phyloP scores from a whole-genome alignment of 2,113 vertebrate species.

The Petaurus breviceps region DNA sequence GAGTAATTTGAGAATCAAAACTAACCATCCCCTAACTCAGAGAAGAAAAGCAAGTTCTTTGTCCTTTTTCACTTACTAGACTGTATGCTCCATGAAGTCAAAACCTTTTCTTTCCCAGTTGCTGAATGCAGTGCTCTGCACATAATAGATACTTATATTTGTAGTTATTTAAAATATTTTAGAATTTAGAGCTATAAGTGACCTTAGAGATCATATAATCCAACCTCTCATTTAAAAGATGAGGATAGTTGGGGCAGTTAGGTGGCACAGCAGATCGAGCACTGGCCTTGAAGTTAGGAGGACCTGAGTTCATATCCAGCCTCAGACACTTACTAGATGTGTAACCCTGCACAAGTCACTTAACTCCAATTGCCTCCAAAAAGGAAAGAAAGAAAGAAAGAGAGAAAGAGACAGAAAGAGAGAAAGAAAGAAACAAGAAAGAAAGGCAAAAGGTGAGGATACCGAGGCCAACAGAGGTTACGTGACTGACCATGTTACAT shows the following conservation, averaged over 20 bases:
- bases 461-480: neutral
- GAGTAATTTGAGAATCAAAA: neutral
- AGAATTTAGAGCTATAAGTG: neutral
- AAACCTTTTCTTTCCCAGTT: neutral
- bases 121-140: neutral
- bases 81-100: neutral
- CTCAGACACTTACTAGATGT: no score
- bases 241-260: rapidly evolving
- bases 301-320: neutral
- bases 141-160: neutral
- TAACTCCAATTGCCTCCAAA: neutral
- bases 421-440: neutral
- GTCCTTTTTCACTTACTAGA: neutral
- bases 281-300: neutral
- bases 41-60: neutral
- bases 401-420: no score
- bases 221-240: neutral
- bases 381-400: neutral
- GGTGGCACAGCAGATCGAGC: rapidly evolving
- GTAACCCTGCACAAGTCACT: neutral
- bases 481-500: neutral
- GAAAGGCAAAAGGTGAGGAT: neutral
- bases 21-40: neutral
- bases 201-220: neutral
- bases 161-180: neutral